Evolutionary conservation across 2,888 invertebrate genomes (phyloP), one percentile per base, ranked within the genome.

Genomic region (Acleris sparsana): DNA sequence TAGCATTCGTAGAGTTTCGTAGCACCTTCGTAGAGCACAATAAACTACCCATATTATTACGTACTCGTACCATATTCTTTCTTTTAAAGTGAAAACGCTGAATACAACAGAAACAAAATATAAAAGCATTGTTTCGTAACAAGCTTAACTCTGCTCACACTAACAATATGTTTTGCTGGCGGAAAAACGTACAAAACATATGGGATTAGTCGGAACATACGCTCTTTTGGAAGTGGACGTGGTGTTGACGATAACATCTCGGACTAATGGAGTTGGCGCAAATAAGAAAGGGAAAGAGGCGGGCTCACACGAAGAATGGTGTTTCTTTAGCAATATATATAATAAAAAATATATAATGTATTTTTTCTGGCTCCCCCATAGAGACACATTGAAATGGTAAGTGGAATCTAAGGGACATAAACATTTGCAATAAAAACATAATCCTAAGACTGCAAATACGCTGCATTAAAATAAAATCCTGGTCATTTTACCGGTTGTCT

Each of bases 251-350:
- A 69, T 69, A 69, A 46, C 66, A 69, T 69, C 69, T 22, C 63
- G 52, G 33, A 51, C 60, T 66, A 69, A 69, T 69, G 69, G 69
- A 66, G 65, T 66, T 60, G 55, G 58, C 48, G 55, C 55, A 51
- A 20, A 62, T 46, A 62, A 61, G 61, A 22, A 51, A n/a, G 51
- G n/a, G 53, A 20, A 53, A 57, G 29, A 62, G 62, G 55, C 13
- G 43, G 20, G 33, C 56, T 5, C 49, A 56, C 33, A 55, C 22
- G 46, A 44, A 5, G 11, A 17, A 18, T 33, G 33, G 33, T 33
- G 33, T 33, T 33, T 33, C 33, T 33, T 9, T 33, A 33, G 33
- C 33, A 2, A 33, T n/a, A n/a, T n/a, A n/a, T n/a, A n/a, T n/a
- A n/a, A n/a, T n/a, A n/a, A n/a, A n/a, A n/a, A n/a, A n/a, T n/a